phyloP scores from a whole-genome alignment of 2,113 vertebrate species.

The Oophaga pumilio region DNA sequence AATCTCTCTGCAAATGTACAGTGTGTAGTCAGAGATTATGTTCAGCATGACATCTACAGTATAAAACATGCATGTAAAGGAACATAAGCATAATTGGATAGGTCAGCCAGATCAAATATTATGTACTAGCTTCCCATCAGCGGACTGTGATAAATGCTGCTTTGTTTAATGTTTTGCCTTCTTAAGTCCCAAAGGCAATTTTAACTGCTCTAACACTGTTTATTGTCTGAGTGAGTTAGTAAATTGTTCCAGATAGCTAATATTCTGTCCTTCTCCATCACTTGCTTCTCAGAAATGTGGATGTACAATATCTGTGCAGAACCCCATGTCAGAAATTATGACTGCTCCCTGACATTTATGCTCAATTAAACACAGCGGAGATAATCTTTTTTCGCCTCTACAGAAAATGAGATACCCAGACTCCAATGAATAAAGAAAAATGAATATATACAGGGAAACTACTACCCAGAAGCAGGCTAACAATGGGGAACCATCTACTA shows the following conservation, averaged over 20 bases:
- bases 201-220: slow-evolving; percentile 10
- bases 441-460: neutral
- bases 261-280: neutral
- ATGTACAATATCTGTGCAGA: neutral
- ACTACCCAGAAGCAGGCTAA: neutral
- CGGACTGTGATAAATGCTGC: slow-evolving; percentile 60
- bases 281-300: neutral
- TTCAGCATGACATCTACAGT: slow-evolving; percentile 48
- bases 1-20: slow-evolving; percentile 37
- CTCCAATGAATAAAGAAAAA: neutral
- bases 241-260: neutral
- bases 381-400: neutral
- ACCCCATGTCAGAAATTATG: neutral
- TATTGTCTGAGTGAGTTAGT: slow-evolving; percentile 29
- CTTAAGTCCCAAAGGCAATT: slow-evolving; percentile 28
- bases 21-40: slow-evolving; percentile 60
- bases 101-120: slow-evolving; percentile 62
- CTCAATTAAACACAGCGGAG: slow-evolving; percentile 6
- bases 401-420: neutral
- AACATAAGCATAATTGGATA: slow-evolving; percentile 61
- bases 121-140: slow-evolving; percentile 57
- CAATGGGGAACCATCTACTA: neutral
- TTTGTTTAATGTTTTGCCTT: slow-evolving; percentile 50
- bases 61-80: slow-evolving; percentile 58
- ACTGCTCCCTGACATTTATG: neutral